Conservation (phyloP, 23 tunicate genomes). For the Phallusia fumigata region DNA sequence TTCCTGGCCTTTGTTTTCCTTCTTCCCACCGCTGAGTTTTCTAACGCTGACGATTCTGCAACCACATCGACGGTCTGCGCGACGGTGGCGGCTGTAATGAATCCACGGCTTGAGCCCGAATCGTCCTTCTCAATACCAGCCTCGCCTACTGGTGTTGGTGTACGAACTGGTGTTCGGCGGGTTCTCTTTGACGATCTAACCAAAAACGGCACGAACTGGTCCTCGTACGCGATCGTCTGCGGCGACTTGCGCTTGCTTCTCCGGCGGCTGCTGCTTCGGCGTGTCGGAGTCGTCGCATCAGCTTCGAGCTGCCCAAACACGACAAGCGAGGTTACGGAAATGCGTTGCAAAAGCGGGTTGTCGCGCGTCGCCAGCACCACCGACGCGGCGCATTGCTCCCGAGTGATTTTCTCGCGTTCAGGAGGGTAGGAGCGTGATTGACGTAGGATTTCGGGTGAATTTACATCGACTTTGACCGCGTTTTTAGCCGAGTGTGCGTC, state of each 20-base stretch:
- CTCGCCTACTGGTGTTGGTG: slow-evolving; percentile 39
- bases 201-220: slow-evolving; percentile 16
- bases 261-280: slow-evolving; percentile 60
- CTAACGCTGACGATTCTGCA: slow-evolving; percentile 14
- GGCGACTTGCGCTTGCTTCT: slow-evolving; percentile 62
- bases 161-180: slow-evolving; percentile 42
- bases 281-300: slow-evolving; percentile 39
- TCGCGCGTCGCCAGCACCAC: no score
- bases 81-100: slow-evolving; percentile 10
- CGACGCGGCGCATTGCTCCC: no score
- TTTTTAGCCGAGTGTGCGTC: no score
- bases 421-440: no score
- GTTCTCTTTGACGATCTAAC: slow-evolving; percentile 32
- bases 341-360: not conserved
- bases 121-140: slow-evolving; percentile 1
- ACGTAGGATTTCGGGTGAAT: no score
- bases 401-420: no score
- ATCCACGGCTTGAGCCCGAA: not conserved
- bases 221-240: slow-evolving; percentile 41
- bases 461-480: no score
- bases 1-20: slow-evolving; percentile 24
- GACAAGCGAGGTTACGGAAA: slow-evolving; percentile 3
- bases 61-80: slow-evolving; percentile 17
- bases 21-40: slow-evolving; percentile 16
- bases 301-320: slow-evolving; percentile 10